Conservation (phyloP, 2,113 vertebrate genomes). For the Oostethus manadensis region DNA sequence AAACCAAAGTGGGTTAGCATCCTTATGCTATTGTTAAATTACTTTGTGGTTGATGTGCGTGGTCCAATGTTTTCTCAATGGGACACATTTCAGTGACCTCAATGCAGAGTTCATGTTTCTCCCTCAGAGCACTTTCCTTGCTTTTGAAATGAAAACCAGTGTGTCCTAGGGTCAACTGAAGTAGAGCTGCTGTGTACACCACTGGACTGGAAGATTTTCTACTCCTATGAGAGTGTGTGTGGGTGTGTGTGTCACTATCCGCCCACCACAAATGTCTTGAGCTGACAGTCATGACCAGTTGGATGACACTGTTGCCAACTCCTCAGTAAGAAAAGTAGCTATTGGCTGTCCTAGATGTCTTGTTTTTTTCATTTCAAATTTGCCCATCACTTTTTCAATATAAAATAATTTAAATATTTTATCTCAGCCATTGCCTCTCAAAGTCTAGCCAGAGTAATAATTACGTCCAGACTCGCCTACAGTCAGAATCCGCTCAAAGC, state of each 20-base stretch:
- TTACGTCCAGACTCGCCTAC: no score
- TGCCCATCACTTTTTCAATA: no score
- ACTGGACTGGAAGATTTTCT: conserved; percentile 24
- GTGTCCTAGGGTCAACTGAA: conserved; percentile 45
- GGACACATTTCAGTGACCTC: conserved; percentile 28
- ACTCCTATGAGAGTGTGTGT: conserved; percentile 20
- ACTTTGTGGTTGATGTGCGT: not conserved
- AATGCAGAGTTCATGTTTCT: conserved; percentile 29
- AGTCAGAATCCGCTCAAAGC: no score
- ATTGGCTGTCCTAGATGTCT: no score
- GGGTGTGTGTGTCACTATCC: conserved; percentile 43
- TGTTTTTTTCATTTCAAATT: no score
- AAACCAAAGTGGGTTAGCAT: no score
- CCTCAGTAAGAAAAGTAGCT: no score
- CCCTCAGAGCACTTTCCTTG: conserved; percentile 31
- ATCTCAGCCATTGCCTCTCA: no score
- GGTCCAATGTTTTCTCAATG: not conserved
- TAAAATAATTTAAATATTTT: no score
- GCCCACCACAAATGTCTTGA: conserved; percentile 39
- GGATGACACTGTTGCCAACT: conserved; percentile 11
- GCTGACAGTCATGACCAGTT: conserved; percentile 57
- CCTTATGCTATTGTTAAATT: not conserved
- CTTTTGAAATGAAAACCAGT: conserved; percentile 37
- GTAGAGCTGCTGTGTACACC: conserved; percentile 18
- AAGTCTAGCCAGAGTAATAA: no score